Evolutionary conservation across 2,113 vertebrate genomes (phyloP).

Genomic region (Glareola pratincola): DNA sequence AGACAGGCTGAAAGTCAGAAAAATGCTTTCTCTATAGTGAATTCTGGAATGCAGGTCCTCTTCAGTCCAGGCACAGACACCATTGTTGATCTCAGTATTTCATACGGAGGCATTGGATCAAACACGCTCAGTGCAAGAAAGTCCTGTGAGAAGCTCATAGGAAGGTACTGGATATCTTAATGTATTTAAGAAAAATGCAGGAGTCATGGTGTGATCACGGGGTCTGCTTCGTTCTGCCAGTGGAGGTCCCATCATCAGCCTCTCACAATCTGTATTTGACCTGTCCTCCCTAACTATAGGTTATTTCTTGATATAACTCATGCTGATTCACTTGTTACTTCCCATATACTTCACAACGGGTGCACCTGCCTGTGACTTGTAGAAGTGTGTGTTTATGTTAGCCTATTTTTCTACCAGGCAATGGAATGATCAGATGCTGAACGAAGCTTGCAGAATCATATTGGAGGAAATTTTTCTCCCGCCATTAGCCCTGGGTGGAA

Average conservation of each 20-base stretch:
- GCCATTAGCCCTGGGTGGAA: constrained; percentile 76
- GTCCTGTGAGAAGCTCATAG: constrained; percentile 69
- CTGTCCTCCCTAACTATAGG: neutral
- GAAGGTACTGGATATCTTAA: constrained; percentile 56
- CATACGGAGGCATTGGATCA: constrained; percentile 78
- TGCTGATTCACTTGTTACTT: neutral
- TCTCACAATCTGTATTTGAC: neutral
- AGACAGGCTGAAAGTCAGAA: constrained; percentile 81
- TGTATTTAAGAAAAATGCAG: neutral
- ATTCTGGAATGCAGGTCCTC: constrained; percentile 77
- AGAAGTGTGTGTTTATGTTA: neutral
- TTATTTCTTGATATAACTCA: neutral
- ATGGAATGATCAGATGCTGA: constrained; percentile 80
- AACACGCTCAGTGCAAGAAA: constrained; percentile 64
- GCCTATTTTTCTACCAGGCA: constrained; percentile 23
- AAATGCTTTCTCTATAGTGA: constrained; percentile 78
- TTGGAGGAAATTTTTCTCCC: constrained; percentile 79
- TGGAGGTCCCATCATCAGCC: neutral
- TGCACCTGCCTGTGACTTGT: neutral
- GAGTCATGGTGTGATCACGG: neutral
- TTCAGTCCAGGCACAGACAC: constrained; percentile 71
- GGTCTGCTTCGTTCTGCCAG: neutral
- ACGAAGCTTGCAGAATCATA: constrained; percentile 74
- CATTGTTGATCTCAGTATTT: constrained; percentile 75
- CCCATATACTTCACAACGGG: neutral